A percentile compares a stretch with the other conserved stretches of the same genome.
Evolutionary conservation across 2,113 vertebrate species (phyloP).

Genomic region (Hyaena hyaena): DNA sequence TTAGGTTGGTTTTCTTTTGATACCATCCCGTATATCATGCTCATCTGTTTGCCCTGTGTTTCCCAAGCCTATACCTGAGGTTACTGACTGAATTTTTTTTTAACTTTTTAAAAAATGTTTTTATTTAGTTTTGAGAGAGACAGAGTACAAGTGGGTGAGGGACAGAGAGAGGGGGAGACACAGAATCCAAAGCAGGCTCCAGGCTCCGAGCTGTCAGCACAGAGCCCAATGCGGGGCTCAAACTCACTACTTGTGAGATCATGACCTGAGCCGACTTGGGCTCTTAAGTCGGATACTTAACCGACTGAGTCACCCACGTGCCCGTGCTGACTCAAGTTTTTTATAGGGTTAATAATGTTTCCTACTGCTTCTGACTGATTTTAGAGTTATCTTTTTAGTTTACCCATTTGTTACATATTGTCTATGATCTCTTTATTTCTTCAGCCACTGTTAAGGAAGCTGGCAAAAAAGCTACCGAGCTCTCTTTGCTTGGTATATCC

Average conservation of each 20-base stretch:
- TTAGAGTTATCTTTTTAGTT: conserved; percentile 14
- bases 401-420: background rate
- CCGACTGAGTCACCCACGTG: too few species aligned
- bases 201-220: too few species aligned
- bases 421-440: background rate
- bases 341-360: background rate
- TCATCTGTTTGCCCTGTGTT: background rate
- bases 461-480: background rate
- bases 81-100: background rate
- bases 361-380: background rate
- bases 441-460: background rate
- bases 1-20: background rate
- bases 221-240: too few species aligned
- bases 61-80: background rate
- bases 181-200: too few species aligned
- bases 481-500: background rate
- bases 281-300: too few species aligned
- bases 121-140: too few species aligned
- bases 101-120: too few species aligned
- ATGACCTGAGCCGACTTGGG: too few species aligned
- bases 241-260: too few species aligned
- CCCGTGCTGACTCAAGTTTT: background rate
- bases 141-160: too few species aligned
- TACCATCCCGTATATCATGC: background rate
- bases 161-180: too few species aligned